These are phyloP conservation scores for Minunthozetes semirufus DNA, from an alignment of 2,888 invertebrate genomes.

Conservation along the genomic window DNA sequence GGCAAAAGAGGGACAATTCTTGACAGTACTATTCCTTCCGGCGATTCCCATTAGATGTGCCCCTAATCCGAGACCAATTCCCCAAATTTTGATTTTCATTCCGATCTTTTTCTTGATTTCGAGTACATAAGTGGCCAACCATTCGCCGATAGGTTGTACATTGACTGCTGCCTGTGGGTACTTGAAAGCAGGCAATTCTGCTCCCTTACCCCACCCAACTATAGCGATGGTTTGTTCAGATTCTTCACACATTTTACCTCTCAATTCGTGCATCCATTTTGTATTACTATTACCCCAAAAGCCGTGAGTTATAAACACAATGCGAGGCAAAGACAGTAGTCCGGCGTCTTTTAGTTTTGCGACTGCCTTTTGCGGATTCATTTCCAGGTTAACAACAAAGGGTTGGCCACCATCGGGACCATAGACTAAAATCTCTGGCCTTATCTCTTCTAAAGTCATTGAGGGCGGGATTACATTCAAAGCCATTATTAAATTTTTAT, in stretches of 20 bases:
- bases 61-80: conserved; percentile 34
- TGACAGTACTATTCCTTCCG: conserved; percentile 27
- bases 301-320: conserved; percentile 36
- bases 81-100: conserved; percentile 33
- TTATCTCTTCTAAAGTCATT: conserved; percentile 29
- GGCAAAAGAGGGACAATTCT: conserved; percentile 28
- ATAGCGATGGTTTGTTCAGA: conserved; percentile 34
- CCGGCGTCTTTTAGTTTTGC: conserved; percentile 27
- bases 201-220: conserved; percentile 34
- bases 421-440: conserved; percentile 32
- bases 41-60: conserved; percentile 35
- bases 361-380: conserved; percentile 26
- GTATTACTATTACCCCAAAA: conserved; percentile 34
- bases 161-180: conserved; percentile 34
- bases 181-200: conserved; percentile 34
- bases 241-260: conserved; percentile 29
- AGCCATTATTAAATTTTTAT: background rate
- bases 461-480: conserved; percentile 20
- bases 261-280: conserved; percentile 37
- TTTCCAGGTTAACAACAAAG: conserved; percentile 10
- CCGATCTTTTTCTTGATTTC: conserved; percentile 35
- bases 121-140: conserved; percentile 31
- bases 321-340: conserved; percentile 20
- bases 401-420: conserved; percentile 32
- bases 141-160: conserved; percentile 27